phyloP scores from a whole-genome alignment of 2,888 invertebrate species.

The Drosophila algonquin region DNA sequence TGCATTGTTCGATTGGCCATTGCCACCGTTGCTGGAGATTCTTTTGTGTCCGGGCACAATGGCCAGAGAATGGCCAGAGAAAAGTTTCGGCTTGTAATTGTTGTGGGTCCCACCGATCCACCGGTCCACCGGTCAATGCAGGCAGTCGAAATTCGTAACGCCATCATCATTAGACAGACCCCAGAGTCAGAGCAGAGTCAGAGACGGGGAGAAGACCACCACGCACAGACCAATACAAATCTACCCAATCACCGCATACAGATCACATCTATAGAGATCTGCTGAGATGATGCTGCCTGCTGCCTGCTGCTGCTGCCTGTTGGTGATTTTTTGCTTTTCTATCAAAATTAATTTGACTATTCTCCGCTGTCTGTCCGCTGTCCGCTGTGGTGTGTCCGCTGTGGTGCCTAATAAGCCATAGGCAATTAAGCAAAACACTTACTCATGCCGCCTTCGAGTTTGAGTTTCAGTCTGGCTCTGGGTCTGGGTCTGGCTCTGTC shows the following conservation, averaged over 20 bases:
- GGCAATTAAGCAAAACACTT: slow-evolving; percentile 80
- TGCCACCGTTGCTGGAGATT: slow-evolving; percentile 67
- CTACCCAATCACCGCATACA: slow-evolving; percentile 31
- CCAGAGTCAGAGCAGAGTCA: neutral
- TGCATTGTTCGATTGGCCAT: slow-evolving; percentile 67
- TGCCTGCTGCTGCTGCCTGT: slow-evolving; percentile 40
- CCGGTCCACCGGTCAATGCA: slow-evolving; percentile 56
- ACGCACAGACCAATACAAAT: slow-evolving; percentile 55
- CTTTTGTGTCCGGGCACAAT: slow-evolving; percentile 65
- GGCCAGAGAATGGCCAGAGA: slow-evolving; percentile 21
- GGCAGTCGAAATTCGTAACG: slow-evolving; percentile 76
- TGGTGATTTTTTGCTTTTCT: slow-evolving; percentile 38
- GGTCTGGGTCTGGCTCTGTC: slow-evolving; percentile 20
- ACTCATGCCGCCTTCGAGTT: slow-evolving; percentile 69
- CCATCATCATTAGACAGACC: slow-evolving; percentile 75
- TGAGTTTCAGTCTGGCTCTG: slow-evolving; percentile 13
- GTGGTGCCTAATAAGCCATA: slow-evolving; percentile 78
- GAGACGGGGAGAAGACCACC: slow-evolving; percentile 53
- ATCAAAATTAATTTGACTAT: slow-evolving; percentile 78
- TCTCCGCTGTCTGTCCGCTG: slow-evolving; percentile 45
- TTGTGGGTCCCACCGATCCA: slow-evolving; percentile 34
- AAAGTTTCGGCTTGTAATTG: slow-evolving; percentile 66
- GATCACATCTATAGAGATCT: slow-evolving; percentile 23
- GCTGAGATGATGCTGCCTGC: slow-evolving; percentile 13
- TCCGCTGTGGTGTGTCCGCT: slow-evolving; percentile 34